Evolutionary conservation across 2,113 vertebrate genomes (phyloP).

Genomic region (Oriolus oriolus): DNA sequence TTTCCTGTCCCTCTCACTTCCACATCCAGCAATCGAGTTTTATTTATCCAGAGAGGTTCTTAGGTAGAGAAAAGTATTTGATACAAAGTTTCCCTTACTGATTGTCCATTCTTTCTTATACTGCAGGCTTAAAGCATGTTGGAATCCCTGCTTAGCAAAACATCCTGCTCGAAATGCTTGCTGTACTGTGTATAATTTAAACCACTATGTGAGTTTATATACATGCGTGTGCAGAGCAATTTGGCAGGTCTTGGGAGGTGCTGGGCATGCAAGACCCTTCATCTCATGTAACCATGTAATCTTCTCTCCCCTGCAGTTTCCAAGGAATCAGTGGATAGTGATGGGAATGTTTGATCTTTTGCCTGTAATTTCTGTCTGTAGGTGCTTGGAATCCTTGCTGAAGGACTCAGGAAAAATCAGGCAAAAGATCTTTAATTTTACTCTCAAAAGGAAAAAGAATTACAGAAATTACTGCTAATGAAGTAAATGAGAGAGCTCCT

Average conservation of each 20-base stretch:
- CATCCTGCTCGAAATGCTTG: neutral
- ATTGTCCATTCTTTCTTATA: neutral
- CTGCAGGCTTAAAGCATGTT: neutral
- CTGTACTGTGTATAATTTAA: neutral
- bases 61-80: neutral
- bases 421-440: neutral
- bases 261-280: neutral
- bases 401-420: neutral
- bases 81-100: neutral
- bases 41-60: neutral
- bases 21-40: neutral
- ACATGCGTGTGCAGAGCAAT: neutral
- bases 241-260: neutral
- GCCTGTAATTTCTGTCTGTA: neutral
- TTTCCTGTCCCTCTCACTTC: neutral
- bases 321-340: neutral
- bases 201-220: neutral
- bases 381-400: neutral
- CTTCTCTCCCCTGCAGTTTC: neutral
- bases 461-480: neutral
- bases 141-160: neutral
- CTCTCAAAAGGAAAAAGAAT: neutral
- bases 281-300: neutral
- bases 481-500: neutral
- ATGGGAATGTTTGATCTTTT: neutral